Percentiles rank a stretch among this genome's conserved stretches.
These are phyloP conservation scores for Psilanteris sp. DNA, from an alignment of 1,140 invertebrate species.

Conservation along the genomic window DNA sequence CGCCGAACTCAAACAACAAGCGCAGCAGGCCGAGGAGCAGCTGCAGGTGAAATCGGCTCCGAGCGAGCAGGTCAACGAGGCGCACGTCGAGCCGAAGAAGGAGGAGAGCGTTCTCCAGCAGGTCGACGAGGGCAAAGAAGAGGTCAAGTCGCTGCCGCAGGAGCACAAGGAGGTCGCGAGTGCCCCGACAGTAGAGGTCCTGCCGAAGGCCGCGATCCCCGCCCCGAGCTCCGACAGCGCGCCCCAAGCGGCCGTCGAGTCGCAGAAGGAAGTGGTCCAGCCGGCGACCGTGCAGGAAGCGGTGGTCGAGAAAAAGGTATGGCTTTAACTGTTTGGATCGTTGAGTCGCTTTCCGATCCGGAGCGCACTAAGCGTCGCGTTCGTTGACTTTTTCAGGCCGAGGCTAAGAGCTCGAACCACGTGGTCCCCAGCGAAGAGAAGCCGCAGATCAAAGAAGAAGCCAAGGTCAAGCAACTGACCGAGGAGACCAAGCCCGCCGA, in stretches of 20 bases:
- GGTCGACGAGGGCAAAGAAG: conserved; percentile 29
- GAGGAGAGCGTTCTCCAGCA: conserved; percentile 43
- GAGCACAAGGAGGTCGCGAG: conserved; percentile 27
- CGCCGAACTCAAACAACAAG: conserved; percentile 28
- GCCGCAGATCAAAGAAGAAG: neutral
- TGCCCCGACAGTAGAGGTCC: conserved; percentile 32
- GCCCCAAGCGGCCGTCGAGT: conserved; percentile 17
- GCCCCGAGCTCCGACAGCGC: conserved; percentile 50
- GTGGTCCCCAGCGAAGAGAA: conserved; percentile 3
- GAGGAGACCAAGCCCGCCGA: conserved; percentile 42
- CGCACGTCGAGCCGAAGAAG: conserved; percentile 49
- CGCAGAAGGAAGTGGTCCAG: conserved; percentile 19
- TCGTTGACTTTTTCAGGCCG: conserved; percentile 45
- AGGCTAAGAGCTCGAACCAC: conserved; percentile 45
- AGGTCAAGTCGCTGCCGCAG: conserved; percentile 8
- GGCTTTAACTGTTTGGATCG: neutral
- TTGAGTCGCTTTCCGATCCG: no score
- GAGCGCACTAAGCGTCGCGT: no score
- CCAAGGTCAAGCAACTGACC: conserved; percentile 21
- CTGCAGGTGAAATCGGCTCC: conserved; percentile 42
- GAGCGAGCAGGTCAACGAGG: conserved; percentile 19
- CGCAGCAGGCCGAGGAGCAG: conserved; percentile 13
- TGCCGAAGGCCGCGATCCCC: conserved; percentile 55
- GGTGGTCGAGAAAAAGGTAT: conserved; percentile 49
- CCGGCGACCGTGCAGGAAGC: conserved; percentile 21